Base-by-base conservation (phyloP, 2,797 vertebrate species). In the Notoglanidium macrostoma region DNA sequence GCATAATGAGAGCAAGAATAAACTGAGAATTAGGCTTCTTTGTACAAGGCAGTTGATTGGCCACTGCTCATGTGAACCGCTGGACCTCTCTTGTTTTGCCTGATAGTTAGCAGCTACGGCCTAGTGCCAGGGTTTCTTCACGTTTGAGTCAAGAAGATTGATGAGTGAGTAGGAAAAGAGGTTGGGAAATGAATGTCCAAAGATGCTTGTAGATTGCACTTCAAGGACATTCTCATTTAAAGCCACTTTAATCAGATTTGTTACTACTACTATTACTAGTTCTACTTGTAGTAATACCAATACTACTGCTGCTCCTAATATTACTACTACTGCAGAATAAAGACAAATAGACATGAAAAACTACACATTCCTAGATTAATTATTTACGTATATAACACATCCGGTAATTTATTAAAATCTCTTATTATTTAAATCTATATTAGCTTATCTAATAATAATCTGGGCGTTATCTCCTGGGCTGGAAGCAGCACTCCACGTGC, bases 81-180 rank as follows among this genome's bases (percentile, higher is more conserved):
- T 70, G 78, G 19, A 55, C 51, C 19, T 74, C 26, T 17, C 26
- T 23, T 46, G 40, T 73, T 76, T 59, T 55, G 5, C 51, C 23
- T 44, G 35, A 72, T 44, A 67, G 6, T 68, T 81, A 57, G 55
- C 65, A 74, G 73, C 84, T 73, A 85, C 49, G 86, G 55, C 40
- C 86, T 85, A 87, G 26, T 68, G 49, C 65, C 26, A 61, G 26
- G 17, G 32, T 55, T 49, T 32, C 65, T 72, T 78, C 19, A 57
- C 54, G 15, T 63, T 2, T 29, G 59, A 65, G 23, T 9, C 59
- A 10, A 59, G 59, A 46, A 49, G 59, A 46, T 17, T n/a, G 55
- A 80, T 79, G 55, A 44, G 19, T 80, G 23, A 49, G 49, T 29
- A 65, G 40, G 23, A 65, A 46, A 63, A 26, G 26, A 57, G 9